Percentiles rank a stretch among this genome's conserved stretches.
phyloP scores from a whole-genome alignment of 2,888 invertebrate species.

The Itoplectis maculator region DNA sequence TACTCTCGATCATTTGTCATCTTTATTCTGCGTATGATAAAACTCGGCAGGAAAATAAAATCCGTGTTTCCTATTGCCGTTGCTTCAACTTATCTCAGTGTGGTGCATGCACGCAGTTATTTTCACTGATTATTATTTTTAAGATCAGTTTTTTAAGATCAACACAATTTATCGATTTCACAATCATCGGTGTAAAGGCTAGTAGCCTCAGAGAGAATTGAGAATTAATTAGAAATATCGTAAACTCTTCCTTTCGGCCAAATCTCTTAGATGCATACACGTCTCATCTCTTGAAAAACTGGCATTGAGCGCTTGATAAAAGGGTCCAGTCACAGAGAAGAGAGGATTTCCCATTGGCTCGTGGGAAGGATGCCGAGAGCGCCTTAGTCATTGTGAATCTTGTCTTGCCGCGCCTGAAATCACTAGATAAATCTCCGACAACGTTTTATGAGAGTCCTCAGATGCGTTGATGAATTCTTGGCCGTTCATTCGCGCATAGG shows the following conservation, averaged over 20 bases:
- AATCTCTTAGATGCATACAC: not conserved
- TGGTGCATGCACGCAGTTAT: slow-evolving; percentile 1
- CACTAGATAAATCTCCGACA: slow-evolving; percentile 64
- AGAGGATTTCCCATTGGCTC: slow-evolving; percentile 63
- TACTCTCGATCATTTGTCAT: slow-evolving; percentile 72
- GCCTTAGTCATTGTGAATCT: slow-evolving; percentile 55
- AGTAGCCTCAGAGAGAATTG: not conserved
- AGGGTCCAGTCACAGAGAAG: slow-evolving; percentile 22
- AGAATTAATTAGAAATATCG: not conserved
- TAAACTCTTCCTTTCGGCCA: not conserved
- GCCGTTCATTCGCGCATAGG: slow-evolving; percentile 55
- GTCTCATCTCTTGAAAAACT: slow-evolving; percentile 45
- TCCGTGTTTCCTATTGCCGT: slow-evolving; percentile 12
- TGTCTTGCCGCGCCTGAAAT: slow-evolving; percentile 51
- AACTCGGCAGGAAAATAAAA: slow-evolving; percentile 39
- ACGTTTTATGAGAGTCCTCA: slow-evolving; percentile 59
- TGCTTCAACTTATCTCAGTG: slow-evolving; percentile 10
- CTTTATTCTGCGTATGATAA: slow-evolving; percentile 65
- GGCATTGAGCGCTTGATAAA: slow-evolving; percentile 61
- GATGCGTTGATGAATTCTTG: slow-evolving; percentile 62
- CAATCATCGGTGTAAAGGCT: slow-evolving; percentile 2
- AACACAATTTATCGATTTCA: not conserved
- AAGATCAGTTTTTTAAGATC: not conserved
- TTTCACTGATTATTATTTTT: slow-evolving; percentile 37
- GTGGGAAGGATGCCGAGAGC: slow-evolving; percentile 59